A percentile compares a stretch with the other conserved stretches of the same genome.
Conservation (phyloP, 2,113 vertebrate genomes). For the Otis tarda region DNA sequence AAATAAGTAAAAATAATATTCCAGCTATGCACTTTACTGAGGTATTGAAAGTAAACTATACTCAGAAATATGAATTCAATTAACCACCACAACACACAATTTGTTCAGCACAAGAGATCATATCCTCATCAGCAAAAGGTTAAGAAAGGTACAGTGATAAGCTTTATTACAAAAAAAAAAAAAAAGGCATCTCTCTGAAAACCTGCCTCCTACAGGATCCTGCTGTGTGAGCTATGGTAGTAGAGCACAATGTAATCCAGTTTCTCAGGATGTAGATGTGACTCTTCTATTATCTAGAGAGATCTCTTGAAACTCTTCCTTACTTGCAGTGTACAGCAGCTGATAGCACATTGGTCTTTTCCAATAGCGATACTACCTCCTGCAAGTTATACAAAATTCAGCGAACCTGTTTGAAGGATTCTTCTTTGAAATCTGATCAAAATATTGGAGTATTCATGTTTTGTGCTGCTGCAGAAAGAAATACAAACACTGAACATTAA, state of each 20-base stretch:
- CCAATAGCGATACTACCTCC: fast-evolving
- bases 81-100: fast-evolving
- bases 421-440: neutral
- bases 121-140: neutral
- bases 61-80: neutral
- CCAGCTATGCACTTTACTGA: neutral
- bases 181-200: neutral
- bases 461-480: neutral
- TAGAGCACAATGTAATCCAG: neutral
- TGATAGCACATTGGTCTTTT: neutral
- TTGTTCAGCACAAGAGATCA: neutral
- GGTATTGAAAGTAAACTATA: neutral
- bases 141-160: neutral
- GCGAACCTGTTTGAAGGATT: neutral
- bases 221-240: neutral
- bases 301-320: neutral
- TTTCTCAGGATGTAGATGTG: neutral
- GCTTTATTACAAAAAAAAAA: neutral
- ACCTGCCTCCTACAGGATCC: neutral
- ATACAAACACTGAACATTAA: neutral
- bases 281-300: neutral
- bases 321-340: neutral
- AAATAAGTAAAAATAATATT: neutral
- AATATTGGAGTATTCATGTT: neutral
- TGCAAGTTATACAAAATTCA: neutral